Evolutionary conservation across 2,113 vertebrate genomes (phyloP).

Genomic region (Noturus placidus): DNA sequence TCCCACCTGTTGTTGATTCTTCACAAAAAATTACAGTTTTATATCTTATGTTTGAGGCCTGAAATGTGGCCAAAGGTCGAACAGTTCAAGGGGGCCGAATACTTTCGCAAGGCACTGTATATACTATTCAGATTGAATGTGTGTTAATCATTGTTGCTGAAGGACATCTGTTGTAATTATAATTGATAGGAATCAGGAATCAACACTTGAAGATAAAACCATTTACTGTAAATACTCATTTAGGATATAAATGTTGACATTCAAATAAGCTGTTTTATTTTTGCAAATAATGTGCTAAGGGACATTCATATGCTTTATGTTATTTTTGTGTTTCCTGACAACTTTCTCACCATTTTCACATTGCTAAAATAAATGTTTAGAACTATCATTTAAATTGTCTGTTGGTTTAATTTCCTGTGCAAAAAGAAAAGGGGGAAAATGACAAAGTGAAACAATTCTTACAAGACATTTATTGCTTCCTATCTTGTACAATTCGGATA

Average conservation of each 20-base stretch:
- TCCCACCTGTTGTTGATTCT: too few species aligned
- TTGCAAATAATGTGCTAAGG: background rate
- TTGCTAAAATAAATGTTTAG: background rate
- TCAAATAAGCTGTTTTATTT: background rate
- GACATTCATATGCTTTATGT: background rate
- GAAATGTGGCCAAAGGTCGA: too few species aligned
- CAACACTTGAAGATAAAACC: background rate
- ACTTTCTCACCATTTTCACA: background rate
- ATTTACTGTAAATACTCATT: background rate
- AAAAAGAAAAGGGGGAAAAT: background rate
- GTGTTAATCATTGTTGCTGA: background rate
- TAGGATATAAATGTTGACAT: background rate
- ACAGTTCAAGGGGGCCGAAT: too few species aligned
- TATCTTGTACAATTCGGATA: background rate
- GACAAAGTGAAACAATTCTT: background rate
- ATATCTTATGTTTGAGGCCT: too few species aligned
- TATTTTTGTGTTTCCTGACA: background rate
- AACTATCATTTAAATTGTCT: background rate
- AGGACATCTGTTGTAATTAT: background rate
- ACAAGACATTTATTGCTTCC: background rate
- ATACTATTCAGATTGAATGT: background rate
- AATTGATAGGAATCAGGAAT: background rate
- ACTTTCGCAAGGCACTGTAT: too few species aligned
- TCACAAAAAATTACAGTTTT: too few species aligned
- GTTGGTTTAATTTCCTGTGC: background rate